Base-by-base conservation (phyloP, 2,888 invertebrate genomes). In the Orchesella flavescens region DNA sequence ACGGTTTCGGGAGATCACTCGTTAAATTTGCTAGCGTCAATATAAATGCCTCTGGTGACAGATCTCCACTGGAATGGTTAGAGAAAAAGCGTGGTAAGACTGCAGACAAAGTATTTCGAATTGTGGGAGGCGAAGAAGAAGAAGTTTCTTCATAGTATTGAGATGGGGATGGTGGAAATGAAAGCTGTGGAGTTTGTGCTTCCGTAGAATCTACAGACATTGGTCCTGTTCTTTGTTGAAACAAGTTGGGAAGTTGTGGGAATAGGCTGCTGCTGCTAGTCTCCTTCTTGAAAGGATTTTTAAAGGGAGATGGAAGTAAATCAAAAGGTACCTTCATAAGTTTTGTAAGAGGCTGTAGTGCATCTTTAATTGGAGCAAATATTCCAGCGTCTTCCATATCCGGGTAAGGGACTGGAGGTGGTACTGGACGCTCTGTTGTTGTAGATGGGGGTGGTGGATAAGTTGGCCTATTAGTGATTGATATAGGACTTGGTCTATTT, bases 291-390 rank as follows among this genome's bases (percentile, higher is more conserved):
- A 34, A 7, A 34, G 34, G 23, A 65, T 15, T 44, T 46, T 43
- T 55, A 53, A 77, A 77, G 1, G 76, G 76, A 21, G 68, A 68
- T 4, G 77, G 68, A 43, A 78, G 55, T n/a, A 78, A 17, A 13
- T 34, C 19, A 0, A 78, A 19, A 2, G 78, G 78, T 7, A 69
- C 59, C n/a, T 69, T 69, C 78, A 78, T 78, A 1, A 78, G 15
- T 9, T 21, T 24, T 46, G 69, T 69, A 0, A 78, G 24, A 0
- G 78, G 78, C 19, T 78, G 19, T 3, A 74, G 19, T 9, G 23
- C 65, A 15, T 74, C 74, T 23, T 74, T 74, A 46, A 74, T 61
- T 46, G 74, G 78, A 13, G 78, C 78, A 34, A 78, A 78, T 21
- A 78, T 61, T 21, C 66, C 65, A 10, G n/a, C 63, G 21, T 61